These are phyloP conservation scores for Grus americana DNA, from an alignment of 2,113 vertebrate genomes.

Conservation along the genomic window DNA sequence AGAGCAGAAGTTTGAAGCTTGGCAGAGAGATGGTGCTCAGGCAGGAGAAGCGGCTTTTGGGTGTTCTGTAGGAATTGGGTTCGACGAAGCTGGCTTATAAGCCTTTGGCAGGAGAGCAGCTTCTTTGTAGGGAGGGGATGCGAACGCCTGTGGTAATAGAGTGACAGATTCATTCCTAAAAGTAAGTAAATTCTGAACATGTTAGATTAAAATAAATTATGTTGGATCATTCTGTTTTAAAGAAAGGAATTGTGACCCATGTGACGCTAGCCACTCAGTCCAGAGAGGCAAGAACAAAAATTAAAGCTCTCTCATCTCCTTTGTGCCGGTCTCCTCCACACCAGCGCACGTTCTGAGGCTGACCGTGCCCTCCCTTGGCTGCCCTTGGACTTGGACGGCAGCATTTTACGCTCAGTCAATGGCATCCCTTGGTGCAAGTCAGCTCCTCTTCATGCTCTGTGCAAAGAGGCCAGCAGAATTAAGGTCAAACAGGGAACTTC, in stretches of 20 bases:
- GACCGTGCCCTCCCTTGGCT: neutral
- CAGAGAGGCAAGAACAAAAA: neutral
- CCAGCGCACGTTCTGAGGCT: neutral
- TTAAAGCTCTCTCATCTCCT: neutral
- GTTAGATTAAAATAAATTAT: neutral
- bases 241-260: accelerated
- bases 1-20: neutral
- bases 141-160: neutral
- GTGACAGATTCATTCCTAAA: neutral
- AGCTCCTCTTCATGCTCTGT: neutral
- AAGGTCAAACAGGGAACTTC: neutral
- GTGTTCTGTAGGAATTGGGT: neutral
- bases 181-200: neutral
- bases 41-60: neutral
- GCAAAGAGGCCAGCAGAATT: neutral
- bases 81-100: neutral
- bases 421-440: neutral
- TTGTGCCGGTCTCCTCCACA: neutral
- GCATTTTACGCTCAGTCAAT: neutral
- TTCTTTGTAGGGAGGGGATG: neutral
- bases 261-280: neutral
- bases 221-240: neutral
- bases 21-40: neutral
- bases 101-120: neutral
- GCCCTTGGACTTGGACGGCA: neutral